Evolutionary conservation across 1,140 invertebrate genomes (phyloP).

Genomic region (Trissolcus basalis): DNA sequence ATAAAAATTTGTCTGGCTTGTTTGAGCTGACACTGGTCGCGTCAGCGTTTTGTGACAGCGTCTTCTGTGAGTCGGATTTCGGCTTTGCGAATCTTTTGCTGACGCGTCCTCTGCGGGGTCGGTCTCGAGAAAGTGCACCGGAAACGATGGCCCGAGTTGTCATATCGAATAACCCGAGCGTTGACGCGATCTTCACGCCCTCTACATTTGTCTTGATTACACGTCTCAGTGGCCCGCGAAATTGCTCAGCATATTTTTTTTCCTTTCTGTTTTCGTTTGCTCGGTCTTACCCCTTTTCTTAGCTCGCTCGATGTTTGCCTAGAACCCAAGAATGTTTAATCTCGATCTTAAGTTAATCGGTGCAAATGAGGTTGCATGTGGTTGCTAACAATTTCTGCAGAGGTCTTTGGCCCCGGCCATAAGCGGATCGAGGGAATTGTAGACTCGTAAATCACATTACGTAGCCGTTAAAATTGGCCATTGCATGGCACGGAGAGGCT

Average conservation of each 20-base stretch:
- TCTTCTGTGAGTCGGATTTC: conserved; percentile 48
- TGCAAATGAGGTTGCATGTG: conserved; percentile 64
- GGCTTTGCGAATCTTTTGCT: conserved; percentile 39
- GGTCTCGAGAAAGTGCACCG: conserved; percentile 42
- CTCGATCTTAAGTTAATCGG: conserved; percentile 59
- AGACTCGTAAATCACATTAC: conserved; percentile 62
- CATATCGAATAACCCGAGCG: conserved; percentile 33
- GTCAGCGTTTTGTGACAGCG: conserved; percentile 54
- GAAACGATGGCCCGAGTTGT: conserved; percentile 35
- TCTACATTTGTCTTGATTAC: conserved; percentile 8
- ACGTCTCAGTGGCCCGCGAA: conserved; percentile 7
- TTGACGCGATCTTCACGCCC: conserved; percentile 7
- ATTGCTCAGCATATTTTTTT: background rate
- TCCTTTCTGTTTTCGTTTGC: background rate
- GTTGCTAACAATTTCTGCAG: conserved; percentile 63
- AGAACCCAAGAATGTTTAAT: conserved; percentile 40
- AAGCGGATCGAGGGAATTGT: conserved; percentile 57
- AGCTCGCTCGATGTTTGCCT: conserved; percentile 24
- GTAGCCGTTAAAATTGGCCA: conserved; percentile 55
- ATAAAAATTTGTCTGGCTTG: conserved; percentile 35
- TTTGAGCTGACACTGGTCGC: conserved; percentile 3
- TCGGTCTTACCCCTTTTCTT: conserved; percentile 4
- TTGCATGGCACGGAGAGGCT: conserved; percentile 27
- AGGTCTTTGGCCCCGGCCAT: conserved; percentile 59
- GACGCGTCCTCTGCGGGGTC: conserved; percentile 47